Evolutionary conservation across 2,797 vertebrate genomes (phyloP).

Genomic region (Passerculus sandwichensis): DNA sequence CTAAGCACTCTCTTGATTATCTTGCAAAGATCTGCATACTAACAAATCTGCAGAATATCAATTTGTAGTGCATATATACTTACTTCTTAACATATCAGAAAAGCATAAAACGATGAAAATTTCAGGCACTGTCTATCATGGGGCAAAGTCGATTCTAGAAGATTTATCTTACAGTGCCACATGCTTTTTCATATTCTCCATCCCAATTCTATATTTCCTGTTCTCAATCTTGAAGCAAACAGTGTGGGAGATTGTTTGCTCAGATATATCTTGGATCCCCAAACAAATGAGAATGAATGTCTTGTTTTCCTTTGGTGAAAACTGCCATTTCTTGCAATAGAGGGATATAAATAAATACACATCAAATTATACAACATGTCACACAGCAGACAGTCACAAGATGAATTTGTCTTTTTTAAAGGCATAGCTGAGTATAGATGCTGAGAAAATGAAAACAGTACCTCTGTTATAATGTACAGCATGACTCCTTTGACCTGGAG

Average conservation of each 20-base stretch:
- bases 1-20: neutral
- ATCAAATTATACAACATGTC: constrained; percentile 45
- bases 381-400: constrained; percentile 41
- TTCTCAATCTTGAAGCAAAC: constrained; percentile 37
- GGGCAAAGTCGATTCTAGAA: neutral
- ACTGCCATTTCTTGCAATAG: constrained; percentile 39
- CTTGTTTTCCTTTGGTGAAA: constrained; percentile 46
- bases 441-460: constrained; percentile 31
- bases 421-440: constrained; percentile 15
- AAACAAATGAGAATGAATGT: constrained; percentile 43
- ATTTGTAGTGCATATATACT: constrained; percentile 8
- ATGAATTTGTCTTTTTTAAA: constrained; percentile 58
- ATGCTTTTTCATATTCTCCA: constrained; percentile 11
- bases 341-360: constrained; percentile 60
- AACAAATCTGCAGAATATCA: constrained; percentile 52
- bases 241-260: neutral
- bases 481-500: constrained; percentile 52
- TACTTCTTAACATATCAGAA: constrained; percentile 31
- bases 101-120: constrained; percentile 32
- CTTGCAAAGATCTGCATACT: constrained; percentile 46
- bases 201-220: neutral
- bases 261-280: constrained; percentile 16
- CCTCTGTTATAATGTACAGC: constrained; percentile 22
- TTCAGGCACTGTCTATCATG: constrained; percentile 9
- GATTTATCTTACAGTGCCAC: neutral